These are phyloP conservation scores for Drosophila pallidifrons DNA, from an alignment of 1,140 invertebrate genomes.

Conservation along the genomic window DNA sequence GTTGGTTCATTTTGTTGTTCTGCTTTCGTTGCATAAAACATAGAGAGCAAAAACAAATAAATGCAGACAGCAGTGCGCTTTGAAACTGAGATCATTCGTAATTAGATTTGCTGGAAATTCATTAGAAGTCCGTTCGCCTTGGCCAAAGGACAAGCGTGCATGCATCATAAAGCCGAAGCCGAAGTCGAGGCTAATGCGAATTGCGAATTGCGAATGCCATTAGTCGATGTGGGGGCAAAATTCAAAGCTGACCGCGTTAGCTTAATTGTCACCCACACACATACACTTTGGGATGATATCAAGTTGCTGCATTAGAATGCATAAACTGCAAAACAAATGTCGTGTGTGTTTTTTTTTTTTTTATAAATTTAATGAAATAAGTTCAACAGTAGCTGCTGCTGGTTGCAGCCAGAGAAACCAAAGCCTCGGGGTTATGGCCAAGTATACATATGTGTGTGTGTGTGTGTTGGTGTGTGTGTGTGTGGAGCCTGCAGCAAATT, in stretches of 20 bases:
- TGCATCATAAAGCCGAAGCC: neutral
- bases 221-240: slow-evolving; percentile 4
- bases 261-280: slow-evolving; percentile 3
- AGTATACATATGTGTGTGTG: neutral
- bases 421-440: slow-evolving; percentile 3
- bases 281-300: slow-evolving; percentile 7
- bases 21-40: too few relatives aligned
- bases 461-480: slow-evolving; percentile 1
- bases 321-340: slow-evolving; percentile 70
- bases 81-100: too few relatives aligned
- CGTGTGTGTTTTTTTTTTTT: slow-evolving; percentile 45
- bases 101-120: too few relatives aligned
- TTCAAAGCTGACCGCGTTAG: slow-evolving; percentile 2
- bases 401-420: neutral
- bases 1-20: too few relatives aligned
- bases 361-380: slow-evolving; percentile 69
- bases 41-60: too few relatives aligned
- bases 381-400: slow-evolving; percentile 31
- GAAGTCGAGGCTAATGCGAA: too few relatives aligned
- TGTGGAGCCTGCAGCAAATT: slow-evolving; percentile 43
- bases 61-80: too few relatives aligned
- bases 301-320: slow-evolving; percentile 68
- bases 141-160: neutral
- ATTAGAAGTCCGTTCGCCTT: neutral
- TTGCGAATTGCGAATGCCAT: neutral